These are phyloP conservation scores for Kradibia gibbosae DNA, from an alignment of 1,140 invertebrate genomes.

Conservation along the genomic window DNA sequence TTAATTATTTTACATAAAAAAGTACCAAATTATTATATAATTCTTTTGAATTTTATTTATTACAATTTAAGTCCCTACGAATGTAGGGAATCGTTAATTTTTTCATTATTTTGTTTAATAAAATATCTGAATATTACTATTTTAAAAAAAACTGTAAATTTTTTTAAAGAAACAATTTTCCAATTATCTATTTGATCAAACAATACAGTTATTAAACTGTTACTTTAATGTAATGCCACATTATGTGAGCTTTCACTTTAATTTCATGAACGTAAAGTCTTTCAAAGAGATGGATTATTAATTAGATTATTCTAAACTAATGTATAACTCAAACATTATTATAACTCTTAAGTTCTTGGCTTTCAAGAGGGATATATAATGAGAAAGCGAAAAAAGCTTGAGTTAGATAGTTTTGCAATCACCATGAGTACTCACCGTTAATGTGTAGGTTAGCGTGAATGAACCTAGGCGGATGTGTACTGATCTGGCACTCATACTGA, in stretches of 20 bases:
- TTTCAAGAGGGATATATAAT: neutral
- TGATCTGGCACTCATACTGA: conserved; percentile 84
- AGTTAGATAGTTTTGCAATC: conserved; percentile 4
- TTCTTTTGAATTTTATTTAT: no score
- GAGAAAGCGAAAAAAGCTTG: neutral
- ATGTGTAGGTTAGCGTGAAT: conserved; percentile 81
- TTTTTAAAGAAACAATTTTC: no score
- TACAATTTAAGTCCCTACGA: no score
- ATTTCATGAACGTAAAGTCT: neutral
- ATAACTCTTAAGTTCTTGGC: neutral
- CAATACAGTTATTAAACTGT: no score
- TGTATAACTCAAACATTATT: neutral
- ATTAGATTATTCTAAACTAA: neutral
- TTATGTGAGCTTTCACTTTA: neutral
- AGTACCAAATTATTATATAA: no score
- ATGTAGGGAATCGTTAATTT: no score
- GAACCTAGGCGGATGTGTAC: conserved; percentile 82
- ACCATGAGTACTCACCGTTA: conserved; percentile 76
- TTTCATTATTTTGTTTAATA: no score
- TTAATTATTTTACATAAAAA: no score
- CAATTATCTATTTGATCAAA: no score
- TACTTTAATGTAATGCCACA: no score
- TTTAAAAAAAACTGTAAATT: no score
- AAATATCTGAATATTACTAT: no score
- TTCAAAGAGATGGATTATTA: neutral